Evolutionary conservation across 2,888 invertebrate species (phyloP).

Genomic region (Bombylius discolor): DNA sequence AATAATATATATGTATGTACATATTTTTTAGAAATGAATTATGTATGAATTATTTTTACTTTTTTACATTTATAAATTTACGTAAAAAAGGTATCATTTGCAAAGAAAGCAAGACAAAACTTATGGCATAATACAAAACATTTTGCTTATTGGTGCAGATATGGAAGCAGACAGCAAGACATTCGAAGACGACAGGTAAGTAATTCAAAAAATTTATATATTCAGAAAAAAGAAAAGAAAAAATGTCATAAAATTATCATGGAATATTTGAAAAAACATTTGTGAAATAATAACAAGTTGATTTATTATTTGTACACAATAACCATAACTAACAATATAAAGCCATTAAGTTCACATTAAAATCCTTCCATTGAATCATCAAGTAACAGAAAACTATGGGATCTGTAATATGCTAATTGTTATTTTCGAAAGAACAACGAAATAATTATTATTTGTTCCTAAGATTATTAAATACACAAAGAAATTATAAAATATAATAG

Average conservation of each 20-base stretch:
- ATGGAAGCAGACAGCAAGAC: slow-evolving; percentile 53
- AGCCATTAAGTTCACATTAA: too few species aligned
- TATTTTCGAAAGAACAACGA: too few species aligned
- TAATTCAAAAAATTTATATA: slow-evolving; percentile 3
- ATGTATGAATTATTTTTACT: background rate
- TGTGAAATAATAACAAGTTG: too few species aligned
- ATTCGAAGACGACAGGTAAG: slow-evolving; percentile 57
- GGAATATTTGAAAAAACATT: too few species aligned
- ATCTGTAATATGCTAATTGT: too few species aligned
- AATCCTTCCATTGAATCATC: too few species aligned
- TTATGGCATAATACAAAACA: slow-evolving; percentile 44
- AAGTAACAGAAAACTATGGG: too few species aligned
- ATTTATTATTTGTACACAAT: too few species aligned
- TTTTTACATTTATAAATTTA: background rate
- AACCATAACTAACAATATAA: too few species aligned
- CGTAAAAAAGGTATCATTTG: slow-evolving; percentile 28
- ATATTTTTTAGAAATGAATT: background rate
- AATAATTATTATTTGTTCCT: too few species aligned
- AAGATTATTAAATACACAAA: too few species aligned
- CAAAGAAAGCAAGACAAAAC: slow-evolving; percentile 33
- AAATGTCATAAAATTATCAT: background rate
- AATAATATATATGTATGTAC: background rate
- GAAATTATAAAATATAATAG: too few species aligned
- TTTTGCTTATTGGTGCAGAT: slow-evolving; percentile 58
- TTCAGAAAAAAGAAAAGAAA: background rate